Conservation (phyloP, 2,888 invertebrate species). For the Herminia tarsipennalis region DNA sequence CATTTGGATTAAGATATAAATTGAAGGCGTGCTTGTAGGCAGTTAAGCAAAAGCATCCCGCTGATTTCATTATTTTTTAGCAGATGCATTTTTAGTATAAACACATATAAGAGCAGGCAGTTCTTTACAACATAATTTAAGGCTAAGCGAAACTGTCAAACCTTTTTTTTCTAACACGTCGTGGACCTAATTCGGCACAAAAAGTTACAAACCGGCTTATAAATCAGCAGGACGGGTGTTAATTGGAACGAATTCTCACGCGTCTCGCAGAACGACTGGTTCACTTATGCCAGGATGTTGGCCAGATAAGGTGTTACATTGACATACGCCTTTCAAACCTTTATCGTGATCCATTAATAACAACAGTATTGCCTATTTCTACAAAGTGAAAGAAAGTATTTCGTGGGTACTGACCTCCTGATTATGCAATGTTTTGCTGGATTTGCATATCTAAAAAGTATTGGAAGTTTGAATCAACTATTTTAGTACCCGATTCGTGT, state of each 20-base stretch:
- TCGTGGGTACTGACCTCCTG: too few species aligned
- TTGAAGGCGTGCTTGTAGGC: too few species aligned
- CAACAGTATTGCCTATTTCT: neutral
- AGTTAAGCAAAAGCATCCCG: too few species aligned
- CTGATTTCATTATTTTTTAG: constrained; percentile 21
- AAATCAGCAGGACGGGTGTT: constrained; percentile 78
- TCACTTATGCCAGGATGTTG: constrained; percentile 11
- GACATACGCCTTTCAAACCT: neutral
- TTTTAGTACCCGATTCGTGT: too few species aligned
- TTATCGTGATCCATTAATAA: neutral
- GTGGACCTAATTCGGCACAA: constrained; percentile 66
- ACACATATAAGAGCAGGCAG: constrained; percentile 7
- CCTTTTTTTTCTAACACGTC: constrained; percentile 68
- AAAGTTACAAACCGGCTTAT: constrained; percentile 70
- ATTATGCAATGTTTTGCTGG: too few species aligned
- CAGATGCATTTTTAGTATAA: constrained; percentile 14
- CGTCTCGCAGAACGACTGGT: constrained; percentile 29
- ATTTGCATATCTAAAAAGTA: too few species aligned
- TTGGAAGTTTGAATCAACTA: too few species aligned
- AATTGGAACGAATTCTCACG: constrained; percentile 78
- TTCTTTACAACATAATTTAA: constrained; percentile 34
- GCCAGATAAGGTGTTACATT: constrained; percentile 4
- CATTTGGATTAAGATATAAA: too few species aligned
- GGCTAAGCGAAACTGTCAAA: constrained; percentile 42
- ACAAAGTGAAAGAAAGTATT: too few species aligned